A percentile compares a stretch with the other conserved stretches of the same genome.
Conservation (phyloP, 2,113 vertebrate genomes). For the Hippopotamus amphibius region DNA sequence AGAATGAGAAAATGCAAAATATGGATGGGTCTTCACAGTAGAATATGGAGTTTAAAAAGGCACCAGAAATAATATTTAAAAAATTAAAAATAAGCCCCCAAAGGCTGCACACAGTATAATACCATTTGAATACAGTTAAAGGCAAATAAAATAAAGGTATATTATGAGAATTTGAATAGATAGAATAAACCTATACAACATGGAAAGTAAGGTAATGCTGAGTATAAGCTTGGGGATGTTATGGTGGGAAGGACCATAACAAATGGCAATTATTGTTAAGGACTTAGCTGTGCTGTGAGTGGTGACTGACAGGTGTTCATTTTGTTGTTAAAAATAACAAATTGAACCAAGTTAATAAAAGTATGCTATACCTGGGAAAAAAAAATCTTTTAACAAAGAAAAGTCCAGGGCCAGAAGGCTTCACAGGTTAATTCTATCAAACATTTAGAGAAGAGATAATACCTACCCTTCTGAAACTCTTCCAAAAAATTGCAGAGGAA, state of each 20-base stretch:
- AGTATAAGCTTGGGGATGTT: not conserved
- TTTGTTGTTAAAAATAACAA: not conserved
- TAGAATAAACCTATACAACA: not conserved
- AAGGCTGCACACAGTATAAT: not conserved
- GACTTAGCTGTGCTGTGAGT: rapidly evolving
- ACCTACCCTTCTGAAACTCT: no score
- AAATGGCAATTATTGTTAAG: not conserved
- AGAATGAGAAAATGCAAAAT: rapidly evolving
- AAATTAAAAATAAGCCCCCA: not conserved
- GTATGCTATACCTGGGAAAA: not conserved
- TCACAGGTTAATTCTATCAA: no score
- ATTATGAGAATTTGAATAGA: not conserved
- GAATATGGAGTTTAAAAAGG: not conserved
- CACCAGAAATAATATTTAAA: not conserved
- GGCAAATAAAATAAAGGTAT: not conserved
- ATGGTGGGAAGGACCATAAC: not conserved
- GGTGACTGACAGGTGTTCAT: not conserved
- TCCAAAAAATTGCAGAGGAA: no score
- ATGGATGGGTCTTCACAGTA: not conserved
- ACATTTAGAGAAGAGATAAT: no score
- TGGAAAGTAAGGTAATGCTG: no score
- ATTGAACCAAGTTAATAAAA: not conserved
- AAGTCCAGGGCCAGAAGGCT: no score
- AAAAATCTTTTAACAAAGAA: no score
- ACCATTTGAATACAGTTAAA: not conserved